phyloP scores from a whole-genome alignment of 2,797 vertebrate genomes.

The Pseudopleuronectes americanus region DNA sequence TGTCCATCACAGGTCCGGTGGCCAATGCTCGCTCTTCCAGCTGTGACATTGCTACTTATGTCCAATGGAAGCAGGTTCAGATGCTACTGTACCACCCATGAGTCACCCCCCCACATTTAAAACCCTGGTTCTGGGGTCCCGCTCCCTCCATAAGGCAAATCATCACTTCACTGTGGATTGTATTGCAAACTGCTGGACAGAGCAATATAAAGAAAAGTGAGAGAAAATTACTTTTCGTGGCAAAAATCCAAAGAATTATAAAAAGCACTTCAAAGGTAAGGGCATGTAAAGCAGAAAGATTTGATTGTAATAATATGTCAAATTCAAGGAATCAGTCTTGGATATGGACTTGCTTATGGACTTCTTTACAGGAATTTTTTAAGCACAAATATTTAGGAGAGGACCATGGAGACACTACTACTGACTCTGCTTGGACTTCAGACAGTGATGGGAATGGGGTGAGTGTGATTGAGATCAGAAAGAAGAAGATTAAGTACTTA shows the following conservation, averaged over 20 bases:
- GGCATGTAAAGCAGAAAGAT: not conserved
- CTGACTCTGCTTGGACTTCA: constrained; percentile 72
- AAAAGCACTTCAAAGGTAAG: constrained; percentile 62
- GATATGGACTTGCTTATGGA: not conserved
- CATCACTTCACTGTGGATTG: constrained; percentile 32
- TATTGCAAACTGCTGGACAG: constrained; percentile 13
- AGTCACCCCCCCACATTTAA: constrained; percentile 70
- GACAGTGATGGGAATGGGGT: constrained; percentile 74
- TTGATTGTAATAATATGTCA: not conserved
- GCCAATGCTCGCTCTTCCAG: constrained; percentile 76
- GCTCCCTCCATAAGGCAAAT: constrained; percentile 27
- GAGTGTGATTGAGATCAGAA: constrained; percentile 29
- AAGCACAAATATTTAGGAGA: constrained; percentile 15
- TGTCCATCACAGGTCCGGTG: constrained; percentile 52
- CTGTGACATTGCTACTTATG: constrained; percentile 65
- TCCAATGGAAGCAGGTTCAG: constrained; percentile 73
- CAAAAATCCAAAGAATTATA: not conserved
- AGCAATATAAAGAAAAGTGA: constrained; percentile 9
- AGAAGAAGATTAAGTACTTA: not conserved
- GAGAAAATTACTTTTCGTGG: not conserved
- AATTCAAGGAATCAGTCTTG: no score
- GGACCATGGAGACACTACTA: constrained; percentile 68
- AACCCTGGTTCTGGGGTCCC: constrained; percentile 45
- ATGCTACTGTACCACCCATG: constrained; percentile 59
- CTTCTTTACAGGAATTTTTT: constrained; percentile 26